phyloP scores from a whole-genome alignment of 2,797 vertebrate species.

The Phylloscopus collybita region DNA sequence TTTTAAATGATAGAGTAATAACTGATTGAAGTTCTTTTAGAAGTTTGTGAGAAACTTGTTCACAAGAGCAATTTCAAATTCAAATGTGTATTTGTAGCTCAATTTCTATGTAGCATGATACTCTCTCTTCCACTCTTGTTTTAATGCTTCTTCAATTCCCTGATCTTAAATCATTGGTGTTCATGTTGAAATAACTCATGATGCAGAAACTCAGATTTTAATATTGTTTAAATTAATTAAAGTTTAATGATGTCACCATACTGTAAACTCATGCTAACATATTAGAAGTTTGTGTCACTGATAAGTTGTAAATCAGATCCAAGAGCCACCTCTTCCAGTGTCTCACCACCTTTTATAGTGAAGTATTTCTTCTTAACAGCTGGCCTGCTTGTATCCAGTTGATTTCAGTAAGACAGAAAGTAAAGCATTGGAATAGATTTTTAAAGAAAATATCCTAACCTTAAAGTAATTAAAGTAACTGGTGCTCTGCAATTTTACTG shows the following conservation, averaged over 20 bases:
- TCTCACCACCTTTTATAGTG: neutral
- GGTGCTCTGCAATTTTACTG: neutral
- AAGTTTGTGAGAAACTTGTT: neutral
- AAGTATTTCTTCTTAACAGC: neutral
- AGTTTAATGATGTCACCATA: neutral
- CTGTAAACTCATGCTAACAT: neutral
- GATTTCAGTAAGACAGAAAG: neutral
- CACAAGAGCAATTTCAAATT: neutral
- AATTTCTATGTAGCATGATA: neutral
- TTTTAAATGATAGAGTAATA: neutral
- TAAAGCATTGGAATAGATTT: neutral
- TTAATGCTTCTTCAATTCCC: neutral
- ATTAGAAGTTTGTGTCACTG: neutral
- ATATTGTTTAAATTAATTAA: neutral
- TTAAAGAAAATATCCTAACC: neutral
- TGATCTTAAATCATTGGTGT: neutral
- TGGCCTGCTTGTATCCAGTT: neutral
- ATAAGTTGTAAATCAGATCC: constrained; percentile 27
- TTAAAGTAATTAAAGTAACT: neutral
- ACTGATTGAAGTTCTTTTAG: neutral
- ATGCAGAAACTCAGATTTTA: neutral
- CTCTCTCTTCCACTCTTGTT: neutral
- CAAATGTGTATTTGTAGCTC: neutral
- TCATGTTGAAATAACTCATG: constrained; percentile 6
- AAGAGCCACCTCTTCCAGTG: neutral